Conservation (phyloP, 2,888 invertebrate genomes). For the Eilema depressum region DNA sequence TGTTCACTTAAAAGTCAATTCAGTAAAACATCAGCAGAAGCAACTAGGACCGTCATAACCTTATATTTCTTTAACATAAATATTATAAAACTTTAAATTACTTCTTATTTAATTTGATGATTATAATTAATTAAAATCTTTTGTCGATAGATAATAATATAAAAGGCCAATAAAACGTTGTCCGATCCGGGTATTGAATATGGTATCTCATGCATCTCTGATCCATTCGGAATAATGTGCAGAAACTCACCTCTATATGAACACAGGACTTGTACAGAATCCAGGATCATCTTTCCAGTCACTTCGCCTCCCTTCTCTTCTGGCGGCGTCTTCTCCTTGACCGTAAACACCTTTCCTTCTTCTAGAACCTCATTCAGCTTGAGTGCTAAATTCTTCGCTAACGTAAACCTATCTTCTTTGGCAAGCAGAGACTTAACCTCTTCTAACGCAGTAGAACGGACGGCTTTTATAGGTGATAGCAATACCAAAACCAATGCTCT, state of each 20-base stretch:
- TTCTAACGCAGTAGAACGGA: slow-evolving; percentile 88
- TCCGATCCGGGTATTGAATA: too few relatives aligned
- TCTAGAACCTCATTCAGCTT: slow-evolving; percentile 90
- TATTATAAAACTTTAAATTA: too few relatives aligned
- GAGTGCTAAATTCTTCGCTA: slow-evolving; percentile 88
- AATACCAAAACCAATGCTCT: slow-evolving; percentile 91
- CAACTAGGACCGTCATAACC: too few relatives aligned
- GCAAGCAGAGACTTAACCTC: slow-evolving; percentile 88
- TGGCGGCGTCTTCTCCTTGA: slow-evolving; percentile 72
- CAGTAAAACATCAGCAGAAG: too few relatives aligned
- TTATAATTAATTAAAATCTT: too few relatives aligned
- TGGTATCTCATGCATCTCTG: too few relatives aligned
- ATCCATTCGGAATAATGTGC: background rate
- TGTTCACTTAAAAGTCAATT: too few relatives aligned
- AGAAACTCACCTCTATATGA: slow-evolving; percentile 75
- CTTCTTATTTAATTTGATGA: too few relatives aligned
- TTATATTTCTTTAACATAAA: too few relatives aligned
- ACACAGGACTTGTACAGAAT: slow-evolving; percentile 85
- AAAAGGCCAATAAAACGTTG: too few relatives aligned
- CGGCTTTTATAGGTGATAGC: slow-evolving; percentile 87
- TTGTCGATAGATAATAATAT: too few relatives aligned
- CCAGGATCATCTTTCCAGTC: slow-evolving; percentile 86
- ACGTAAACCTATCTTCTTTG: slow-evolving; percentile 86
- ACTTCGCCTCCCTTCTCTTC: slow-evolving; percentile 78
- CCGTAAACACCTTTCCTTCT: slow-evolving; percentile 82